Base-by-base conservation (phyloP, 2,888 invertebrate species). In the Drosophila cognata region DNA sequence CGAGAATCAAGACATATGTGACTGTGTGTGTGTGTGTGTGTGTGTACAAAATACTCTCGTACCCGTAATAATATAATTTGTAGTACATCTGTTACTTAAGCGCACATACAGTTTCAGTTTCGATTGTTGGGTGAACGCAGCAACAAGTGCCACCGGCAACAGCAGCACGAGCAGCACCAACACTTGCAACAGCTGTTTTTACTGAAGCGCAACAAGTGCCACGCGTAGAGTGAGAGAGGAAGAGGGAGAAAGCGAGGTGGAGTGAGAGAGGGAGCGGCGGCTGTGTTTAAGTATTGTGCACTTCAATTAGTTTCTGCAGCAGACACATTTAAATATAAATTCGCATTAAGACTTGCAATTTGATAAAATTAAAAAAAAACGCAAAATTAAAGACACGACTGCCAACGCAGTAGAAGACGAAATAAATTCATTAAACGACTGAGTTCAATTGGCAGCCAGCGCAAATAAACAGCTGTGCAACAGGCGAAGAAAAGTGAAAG, bases 181-280 rank as follows among this genome's bases (percentile, higher is more conserved):
- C 46, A 55, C 48, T 52, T 59, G 43, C 65, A 58, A 46, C 70
- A 68, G 70, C 55, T 73, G 69, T 69, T 64, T 59, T 64, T 59
- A 57, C 46, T 67, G 90, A 90, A 90, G 87, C 87, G 77, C 86
- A 77, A 84, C 87, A 90, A 90, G 90, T 88, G 90, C 87, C 69
- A 79, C 75, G 71, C 48, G 36, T 18, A 25, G 11, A n/a, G 36
- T 29, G 48, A 51, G 38, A n/a, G 36, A 41, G 21, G 13, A 4
- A 8, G 21, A 46, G 4, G 25, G 41, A 33, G 46, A 36, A 43
- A 31, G 33, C 16, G 38, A 33, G 13, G 33, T 16, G 11, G 41
- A n/a, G 48, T 50, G 21, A 21, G 60, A 46, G 33, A 25, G 43
- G 21, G 48, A 50, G 33, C 8, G 33, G 48, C 16, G n/a, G 10